Evolutionary conservation across 2,113 vertebrate genomes (phyloP).

Genomic region (Oophaga pumilio): DNA sequence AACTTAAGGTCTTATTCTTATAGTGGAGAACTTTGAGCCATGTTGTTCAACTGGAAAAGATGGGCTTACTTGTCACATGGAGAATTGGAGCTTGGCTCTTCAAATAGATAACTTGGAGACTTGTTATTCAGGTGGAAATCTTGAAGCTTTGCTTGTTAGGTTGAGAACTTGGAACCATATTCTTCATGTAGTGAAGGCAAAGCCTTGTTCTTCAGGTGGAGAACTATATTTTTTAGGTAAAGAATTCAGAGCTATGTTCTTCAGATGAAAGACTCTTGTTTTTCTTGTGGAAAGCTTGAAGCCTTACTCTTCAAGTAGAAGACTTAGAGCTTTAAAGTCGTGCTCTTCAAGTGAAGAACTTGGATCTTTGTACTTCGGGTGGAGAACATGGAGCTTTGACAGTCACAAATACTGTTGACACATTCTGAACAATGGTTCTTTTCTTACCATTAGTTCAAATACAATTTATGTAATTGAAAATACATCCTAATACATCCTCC

Average conservation of each 20-base stretch:
- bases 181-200: neutral
- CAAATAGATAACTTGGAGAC: too few species aligned
- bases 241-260: neutral
- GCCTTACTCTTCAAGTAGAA: neutral
- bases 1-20: neutral
- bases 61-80: too few species aligned
- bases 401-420: neutral
- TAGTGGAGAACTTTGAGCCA: neutral
- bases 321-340: neutral
- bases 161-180: neutral
- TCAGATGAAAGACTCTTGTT: neutral
- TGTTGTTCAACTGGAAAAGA: neutral
- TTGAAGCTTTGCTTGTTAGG: neutral
- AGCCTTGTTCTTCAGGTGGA: neutral
- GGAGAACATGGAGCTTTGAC: neutral
- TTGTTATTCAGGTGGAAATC: neutral
- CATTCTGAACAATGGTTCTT: neutral
- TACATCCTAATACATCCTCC: neutral
- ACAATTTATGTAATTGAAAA: neutral
- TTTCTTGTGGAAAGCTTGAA: neutral
- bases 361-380: neutral
- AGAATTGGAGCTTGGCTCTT: too few species aligned
- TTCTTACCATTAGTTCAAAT: neutral
- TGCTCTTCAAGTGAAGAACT: neutral
- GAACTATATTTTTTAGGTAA: neutral